Evolutionary conservation across 2,797 vertebrate species (phyloP).

Genomic region (Pempheris klunzingeri): DNA sequence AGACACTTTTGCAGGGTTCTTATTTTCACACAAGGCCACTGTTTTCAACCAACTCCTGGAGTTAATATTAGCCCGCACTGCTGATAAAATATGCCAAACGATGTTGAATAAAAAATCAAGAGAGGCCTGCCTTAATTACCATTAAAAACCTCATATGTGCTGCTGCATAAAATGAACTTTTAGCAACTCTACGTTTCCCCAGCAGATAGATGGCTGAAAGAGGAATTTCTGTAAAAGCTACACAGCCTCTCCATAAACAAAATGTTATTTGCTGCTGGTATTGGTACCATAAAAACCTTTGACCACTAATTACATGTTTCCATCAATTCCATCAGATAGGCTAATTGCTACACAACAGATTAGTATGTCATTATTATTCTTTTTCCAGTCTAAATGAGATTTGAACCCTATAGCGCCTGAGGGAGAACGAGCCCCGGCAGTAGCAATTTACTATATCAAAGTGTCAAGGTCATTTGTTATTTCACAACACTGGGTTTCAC

Average conservation of each 20-base stretch:
- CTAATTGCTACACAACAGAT: slow-evolving; percentile 45
- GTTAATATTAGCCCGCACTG: no score
- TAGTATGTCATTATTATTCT: slow-evolving; percentile 45
- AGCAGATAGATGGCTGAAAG: background rate
- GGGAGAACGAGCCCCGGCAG: slow-evolving; percentile 36
- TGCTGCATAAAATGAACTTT: background rate
- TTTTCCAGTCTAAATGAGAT: slow-evolving; percentile 60
- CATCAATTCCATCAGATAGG: slow-evolving; percentile 25
- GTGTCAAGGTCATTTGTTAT: no score
- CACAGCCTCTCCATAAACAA: background rate
- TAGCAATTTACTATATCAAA: slow-evolving; percentile 54
- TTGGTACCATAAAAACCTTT: slow-evolving; percentile 28
- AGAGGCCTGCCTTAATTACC: background rate
- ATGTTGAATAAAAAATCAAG: no score
- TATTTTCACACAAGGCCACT: no score
- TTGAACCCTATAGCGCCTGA: slow-evolving; percentile 31
- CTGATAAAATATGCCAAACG: no score
- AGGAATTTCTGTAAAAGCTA: background rate
- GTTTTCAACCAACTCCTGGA: no score
- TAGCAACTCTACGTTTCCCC: background rate
- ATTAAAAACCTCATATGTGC: background rate
- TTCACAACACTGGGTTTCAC: no score
- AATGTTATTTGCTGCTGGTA: slow-evolving; percentile 22
- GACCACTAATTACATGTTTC: slow-evolving; percentile 28
- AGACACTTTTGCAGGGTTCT: no score